phyloP scores from a whole-genome alignment of 2,888 invertebrate species.

The Pseudanteris insignis region DNA sequence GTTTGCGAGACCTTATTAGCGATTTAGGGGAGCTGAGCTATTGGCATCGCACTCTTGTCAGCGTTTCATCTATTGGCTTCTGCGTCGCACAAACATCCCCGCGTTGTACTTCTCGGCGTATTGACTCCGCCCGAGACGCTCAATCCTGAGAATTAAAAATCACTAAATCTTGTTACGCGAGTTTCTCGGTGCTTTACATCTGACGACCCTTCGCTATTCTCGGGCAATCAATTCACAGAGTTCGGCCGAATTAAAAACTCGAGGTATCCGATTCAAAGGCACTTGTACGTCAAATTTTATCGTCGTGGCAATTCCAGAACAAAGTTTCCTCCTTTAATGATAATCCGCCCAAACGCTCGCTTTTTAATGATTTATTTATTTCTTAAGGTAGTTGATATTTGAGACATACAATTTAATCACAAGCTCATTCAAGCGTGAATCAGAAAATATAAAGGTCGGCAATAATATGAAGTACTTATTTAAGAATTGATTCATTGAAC shows the following conservation, averaged over 20 bases:
- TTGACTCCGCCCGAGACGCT: constrained; percentile 48
- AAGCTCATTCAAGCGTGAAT: not conserved
- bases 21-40: constrained; percentile 53
- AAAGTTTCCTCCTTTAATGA: constrained; percentile 3
- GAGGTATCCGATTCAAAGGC: constrained; percentile 14
- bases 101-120: constrained; percentile 35
- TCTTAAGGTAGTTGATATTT: no score
- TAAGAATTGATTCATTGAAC: not conserved
- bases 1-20: constrained; percentile 62
- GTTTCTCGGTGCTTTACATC: constrained; percentile 29
- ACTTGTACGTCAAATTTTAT: constrained; percentile 8
- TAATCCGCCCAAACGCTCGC: not conserved
- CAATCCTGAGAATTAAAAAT: constrained; percentile 61
- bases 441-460: no score
- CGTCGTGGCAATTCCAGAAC: not conserved
- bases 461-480: no score
- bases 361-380: not conserved
- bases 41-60: constrained; percentile 16
- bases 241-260: constrained; percentile 49
- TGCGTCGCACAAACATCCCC: constrained; percentile 12
- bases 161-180: constrained; percentile 60
- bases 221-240: constrained; percentile 38
- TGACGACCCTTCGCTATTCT: constrained; percentile 29
- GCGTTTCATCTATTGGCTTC: constrained; percentile 22
- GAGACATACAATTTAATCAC: no score